Conservation (phyloP, 37 sponge, comb jelly and placozoan species). For the Ianthella basta region DNA sequence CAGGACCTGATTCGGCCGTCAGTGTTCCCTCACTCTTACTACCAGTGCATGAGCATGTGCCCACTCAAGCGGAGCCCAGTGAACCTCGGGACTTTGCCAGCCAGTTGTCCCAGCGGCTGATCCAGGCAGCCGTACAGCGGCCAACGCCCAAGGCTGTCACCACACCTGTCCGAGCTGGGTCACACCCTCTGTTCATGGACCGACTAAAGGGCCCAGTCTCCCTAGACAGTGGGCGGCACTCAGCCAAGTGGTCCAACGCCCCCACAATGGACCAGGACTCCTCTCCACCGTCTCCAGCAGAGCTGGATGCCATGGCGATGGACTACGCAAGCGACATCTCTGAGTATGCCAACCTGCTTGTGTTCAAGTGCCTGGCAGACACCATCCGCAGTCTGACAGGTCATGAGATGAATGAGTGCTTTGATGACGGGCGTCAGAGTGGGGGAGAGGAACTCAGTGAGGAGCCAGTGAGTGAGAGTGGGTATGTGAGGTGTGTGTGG, state of each 20-base stretch:
- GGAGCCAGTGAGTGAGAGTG: no score
- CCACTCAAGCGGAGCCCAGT: not conserved
- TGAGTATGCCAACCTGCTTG: constrained; percentile 50
- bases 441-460: no score
- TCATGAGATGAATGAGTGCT: constrained; percentile 17
- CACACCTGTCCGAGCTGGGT: not conserved
- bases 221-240: constrained; percentile 25
- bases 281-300: constrained; percentile 66
- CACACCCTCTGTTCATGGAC: constrained; percentile 1
- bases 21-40: not conserved
- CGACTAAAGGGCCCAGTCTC: constrained; percentile 5
- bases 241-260: constrained; percentile 66
- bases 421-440: not conserved
- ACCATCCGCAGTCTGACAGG: constrained; percentile 47
- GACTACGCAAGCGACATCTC: constrained; percentile 36
- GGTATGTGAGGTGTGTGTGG: no score
- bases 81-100: not conserved
- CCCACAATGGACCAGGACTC: constrained; percentile 72
- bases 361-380: constrained; percentile 50
- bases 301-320: constrained; percentile 67
- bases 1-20: not conserved
- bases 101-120: not conserved
- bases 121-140: not conserved
- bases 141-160: not conserved
- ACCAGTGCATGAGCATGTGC: not conserved